phyloP scores from a whole-genome alignment of 2,797 vertebrate species.

The Sebastes hubbsi region DNA sequence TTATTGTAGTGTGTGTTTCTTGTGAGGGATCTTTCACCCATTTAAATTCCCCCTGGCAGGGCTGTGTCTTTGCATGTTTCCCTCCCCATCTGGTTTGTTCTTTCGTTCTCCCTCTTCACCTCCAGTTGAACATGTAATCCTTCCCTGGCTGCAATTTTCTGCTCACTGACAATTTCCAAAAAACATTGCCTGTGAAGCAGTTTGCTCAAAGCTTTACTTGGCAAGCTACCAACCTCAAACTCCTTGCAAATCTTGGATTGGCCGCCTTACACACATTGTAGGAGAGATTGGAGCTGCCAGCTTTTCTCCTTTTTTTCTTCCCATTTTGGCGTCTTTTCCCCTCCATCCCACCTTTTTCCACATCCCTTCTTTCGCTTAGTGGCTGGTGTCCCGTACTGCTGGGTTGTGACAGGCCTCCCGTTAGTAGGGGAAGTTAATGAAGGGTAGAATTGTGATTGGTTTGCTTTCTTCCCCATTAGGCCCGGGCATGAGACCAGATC shows the following conservation, averaged over 20 bases:
- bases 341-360: constrained; percentile 35
- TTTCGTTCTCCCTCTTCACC: constrained; percentile 27
- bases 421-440: constrained; percentile 21
- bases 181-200: constrained; percentile 34
- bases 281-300: constrained; percentile 16
- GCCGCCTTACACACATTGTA: constrained; percentile 5
- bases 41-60: constrained; percentile 25
- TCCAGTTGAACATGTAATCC: constrained; percentile 31
- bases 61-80: constrained; percentile 51
- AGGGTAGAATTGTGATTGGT: constrained; percentile 74
- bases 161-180: constrained; percentile 36
- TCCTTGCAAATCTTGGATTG: constrained; percentile 32
- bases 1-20: constrained; percentile 9
- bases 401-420: constrained; percentile 46
- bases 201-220: constrained; percentile 46
- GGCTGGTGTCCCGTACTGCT: constrained; percentile 55
- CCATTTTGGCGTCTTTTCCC: constrained; percentile 15
- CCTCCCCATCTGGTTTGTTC: constrained; percentile 30
- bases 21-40: not conserved
- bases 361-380: constrained; percentile 48
- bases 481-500: constrained; percentile 78
- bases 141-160: constrained; percentile 45
- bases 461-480: constrained; percentile 80
- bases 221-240: constrained; percentile 22
- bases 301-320: not conserved